A percentile compares a stretch with the other conserved stretches of the same genome.
phyloP scores from a whole-genome alignment of 2,888 invertebrate genomes.

The Drosophila quinaria region DNA sequence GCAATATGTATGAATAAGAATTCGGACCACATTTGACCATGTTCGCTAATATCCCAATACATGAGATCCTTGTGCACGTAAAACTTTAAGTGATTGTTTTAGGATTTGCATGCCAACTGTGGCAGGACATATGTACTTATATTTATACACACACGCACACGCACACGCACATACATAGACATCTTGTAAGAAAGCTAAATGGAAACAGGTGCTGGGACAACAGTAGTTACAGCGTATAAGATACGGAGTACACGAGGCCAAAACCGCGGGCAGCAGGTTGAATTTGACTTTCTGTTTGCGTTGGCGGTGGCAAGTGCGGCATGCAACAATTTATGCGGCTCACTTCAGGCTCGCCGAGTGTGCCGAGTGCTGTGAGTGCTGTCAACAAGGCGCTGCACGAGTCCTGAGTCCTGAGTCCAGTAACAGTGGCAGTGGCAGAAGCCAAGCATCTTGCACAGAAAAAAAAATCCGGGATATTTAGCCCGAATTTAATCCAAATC shows the following conservation, averaged over 20 bases:
- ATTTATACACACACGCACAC: slow-evolving; percentile 3
- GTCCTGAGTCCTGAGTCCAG: slow-evolving; percentile 7
- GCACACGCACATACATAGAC: background rate
- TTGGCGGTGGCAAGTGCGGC: slow-evolving; percentile 6
- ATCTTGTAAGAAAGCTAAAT: slow-evolving; percentile 8
- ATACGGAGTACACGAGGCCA: slow-evolving; percentile 8
- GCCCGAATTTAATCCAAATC: too few relatives aligned
- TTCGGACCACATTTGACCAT: background rate
- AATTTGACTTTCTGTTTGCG: background rate
- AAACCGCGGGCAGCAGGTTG: slow-evolving; percentile 30
- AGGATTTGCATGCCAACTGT: slow-evolving; percentile 66
- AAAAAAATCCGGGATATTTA: too few relatives aligned
- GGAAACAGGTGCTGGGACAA: slow-evolving; percentile 23
- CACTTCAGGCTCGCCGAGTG: slow-evolving; percentile 39
- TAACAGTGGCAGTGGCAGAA: background rate
- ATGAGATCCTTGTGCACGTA: slow-evolving; percentile 53
- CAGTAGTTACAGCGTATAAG: slow-evolving; percentile 15
- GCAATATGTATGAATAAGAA: too few relatives aligned
- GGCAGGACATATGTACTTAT: slow-evolving; percentile 22
- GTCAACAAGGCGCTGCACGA: slow-evolving; percentile 63
- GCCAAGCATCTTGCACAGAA: background rate
- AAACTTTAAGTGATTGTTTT: slow-evolving; percentile 63
- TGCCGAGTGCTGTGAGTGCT: slow-evolving; percentile 69
- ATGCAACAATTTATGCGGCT: slow-evolving; percentile 61
- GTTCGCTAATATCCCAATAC: too few relatives aligned